Conservation (phyloP, 2,797 vertebrate species). For the Sphenodon punctatus region DNA sequence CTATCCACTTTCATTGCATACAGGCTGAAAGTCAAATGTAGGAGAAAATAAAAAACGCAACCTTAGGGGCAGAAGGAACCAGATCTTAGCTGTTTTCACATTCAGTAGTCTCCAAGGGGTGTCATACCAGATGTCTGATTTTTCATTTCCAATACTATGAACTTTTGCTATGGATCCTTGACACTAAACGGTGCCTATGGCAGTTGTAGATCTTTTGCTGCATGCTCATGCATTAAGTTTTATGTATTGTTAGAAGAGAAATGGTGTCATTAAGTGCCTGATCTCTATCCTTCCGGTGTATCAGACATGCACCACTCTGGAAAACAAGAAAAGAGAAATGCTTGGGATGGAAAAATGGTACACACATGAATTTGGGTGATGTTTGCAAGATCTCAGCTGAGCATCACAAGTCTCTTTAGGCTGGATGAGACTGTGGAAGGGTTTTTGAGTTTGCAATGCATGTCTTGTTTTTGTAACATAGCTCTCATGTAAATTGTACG, state of each 20-base stretch:
- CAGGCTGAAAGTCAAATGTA: conserved; percentile 47
- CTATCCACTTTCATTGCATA: background rate
- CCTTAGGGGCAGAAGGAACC: conserved; percentile 20
- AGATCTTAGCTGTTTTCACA: conserved; percentile 16
- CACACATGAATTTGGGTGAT: background rate
- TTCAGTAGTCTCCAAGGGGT: background rate
- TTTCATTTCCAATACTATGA: background rate
- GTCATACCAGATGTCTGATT: background rate
- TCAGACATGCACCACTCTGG: background rate
- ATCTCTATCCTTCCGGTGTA: background rate
- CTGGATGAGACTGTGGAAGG: background rate
- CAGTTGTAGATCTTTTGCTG: conserved; percentile 39
- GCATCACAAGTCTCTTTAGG: background rate
- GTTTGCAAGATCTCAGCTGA: background rate
- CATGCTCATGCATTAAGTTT: conserved; percentile 23
- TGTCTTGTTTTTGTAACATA: background rate
- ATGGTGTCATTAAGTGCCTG: conserved; percentile 1
- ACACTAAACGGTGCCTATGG: conserved; percentile 24
- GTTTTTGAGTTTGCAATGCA: background rate
- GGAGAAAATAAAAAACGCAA: conserved; percentile 34
- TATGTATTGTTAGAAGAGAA: conserved; percentile 33
- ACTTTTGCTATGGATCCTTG: conserved; percentile 23
- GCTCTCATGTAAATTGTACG: background rate
- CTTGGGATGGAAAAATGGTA: background rate
- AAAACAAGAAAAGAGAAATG: conserved; percentile 15